Conservation (phyloP, 1,140 invertebrate species). For the Heliconius hewitsoni region DNA sequence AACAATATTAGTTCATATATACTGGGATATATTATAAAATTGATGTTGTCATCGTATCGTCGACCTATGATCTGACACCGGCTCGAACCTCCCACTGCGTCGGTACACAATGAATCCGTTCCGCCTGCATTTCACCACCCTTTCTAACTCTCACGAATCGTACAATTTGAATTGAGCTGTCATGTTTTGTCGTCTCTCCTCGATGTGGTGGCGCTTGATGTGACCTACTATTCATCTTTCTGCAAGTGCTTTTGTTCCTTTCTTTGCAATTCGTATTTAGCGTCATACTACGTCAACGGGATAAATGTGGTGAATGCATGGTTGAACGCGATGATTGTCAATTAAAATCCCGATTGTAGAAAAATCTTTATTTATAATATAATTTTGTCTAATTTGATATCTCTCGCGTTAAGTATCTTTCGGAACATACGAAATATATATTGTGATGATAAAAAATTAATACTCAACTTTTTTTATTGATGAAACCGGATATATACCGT, state of each 20-base stretch:
- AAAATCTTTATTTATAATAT: no score
- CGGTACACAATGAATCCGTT: conserved; percentile 63
- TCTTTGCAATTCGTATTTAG: conserved; percentile 1
- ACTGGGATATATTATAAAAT: conserved; percentile 39
- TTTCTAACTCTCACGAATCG: conserved; percentile 58
- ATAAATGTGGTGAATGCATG: no score
- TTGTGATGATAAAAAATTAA: neutral
- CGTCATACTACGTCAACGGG: no score
- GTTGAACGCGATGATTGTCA: no score
- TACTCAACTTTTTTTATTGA: conserved; percentile 2
- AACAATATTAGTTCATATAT: neutral
- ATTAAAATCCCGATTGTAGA: no score
- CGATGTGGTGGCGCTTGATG: neutral
- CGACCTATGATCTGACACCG: conserved; percentile 51
- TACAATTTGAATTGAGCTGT: conserved; percentile 68
- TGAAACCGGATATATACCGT: conserved; percentile 56
- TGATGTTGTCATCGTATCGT: conserved; percentile 44
- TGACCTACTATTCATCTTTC: conserved; percentile 17
- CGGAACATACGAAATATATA: no score
- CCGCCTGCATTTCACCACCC: conserved; percentile 63
- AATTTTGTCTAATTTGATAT: no score
- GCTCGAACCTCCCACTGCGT: conserved; percentile 49
- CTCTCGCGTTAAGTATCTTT: no score
- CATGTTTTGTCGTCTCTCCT: conserved; percentile 66
- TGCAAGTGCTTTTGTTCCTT: neutral